Base-by-base conservation (phyloP, 2,113 vertebrate genomes). In the Solenodon paradoxus region DNA sequence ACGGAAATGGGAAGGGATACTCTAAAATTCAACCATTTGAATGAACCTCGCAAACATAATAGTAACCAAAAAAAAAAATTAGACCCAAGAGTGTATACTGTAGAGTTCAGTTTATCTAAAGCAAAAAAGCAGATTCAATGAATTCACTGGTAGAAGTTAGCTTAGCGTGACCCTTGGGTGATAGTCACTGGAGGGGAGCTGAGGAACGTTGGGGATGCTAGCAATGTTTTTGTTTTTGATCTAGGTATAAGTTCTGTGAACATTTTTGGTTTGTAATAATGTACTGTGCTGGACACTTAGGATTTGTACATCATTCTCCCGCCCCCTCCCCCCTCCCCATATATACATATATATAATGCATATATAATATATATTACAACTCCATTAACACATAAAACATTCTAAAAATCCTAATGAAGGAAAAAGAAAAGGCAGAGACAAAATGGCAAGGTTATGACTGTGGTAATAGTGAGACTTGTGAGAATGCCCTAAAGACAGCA, bases 1-100 rank as follows among this genome's bases (percentile, higher is more conserved):
- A 51, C n/a, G 74, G 47, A 97, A 88, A 88, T 85, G n/a, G 78
- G 40, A 88, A 75, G 42, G 32, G 82, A 38, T 38, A 84, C 80
- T 79, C 9, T 89, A 94, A 89, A 88, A 49, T 94, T 92, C 30
- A 71, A 4, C 30, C 35, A 55, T 85, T 5, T 86, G 59, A 82
- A 69, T 80, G n/a, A 88, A 59, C 17, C 16, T 87, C 40, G 88
- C 81, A 90, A 87, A 72, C 11, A 26, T 69, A 90, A 71, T 22
- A 94, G 13, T 72, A 40, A 49, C 57, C 82, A 78, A 91, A 77
- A 59, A 78, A 91, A 77, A 59, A 90, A 93, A 88, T 5, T 63
- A 92, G 63, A 72, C 6, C 59, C 7, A 66, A 72, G 26, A 87
- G 11, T 83, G 47, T 20, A 83, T 57, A 80, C 20, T 71, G 0